Conservation (phyloP, 2,113 vertebrate species). For the Zosterops borbonicus region DNA sequence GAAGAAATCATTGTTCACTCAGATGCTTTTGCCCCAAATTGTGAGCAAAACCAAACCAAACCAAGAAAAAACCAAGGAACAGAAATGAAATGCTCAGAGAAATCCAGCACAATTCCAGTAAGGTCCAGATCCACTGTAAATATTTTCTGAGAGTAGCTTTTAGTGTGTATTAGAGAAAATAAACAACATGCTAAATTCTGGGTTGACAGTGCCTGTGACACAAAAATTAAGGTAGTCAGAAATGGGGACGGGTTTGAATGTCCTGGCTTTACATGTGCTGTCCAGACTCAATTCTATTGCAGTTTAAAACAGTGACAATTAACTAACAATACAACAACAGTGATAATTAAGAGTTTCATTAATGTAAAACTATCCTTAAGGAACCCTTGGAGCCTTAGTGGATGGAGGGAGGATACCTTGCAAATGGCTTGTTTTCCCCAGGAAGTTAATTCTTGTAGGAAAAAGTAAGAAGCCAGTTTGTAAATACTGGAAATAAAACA, state of each 20-base stretch:
- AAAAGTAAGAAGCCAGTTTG: background rate
- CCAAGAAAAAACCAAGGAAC: accelerated
- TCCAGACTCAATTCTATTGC: background rate
- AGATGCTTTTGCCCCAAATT: background rate
- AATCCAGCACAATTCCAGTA: background rate
- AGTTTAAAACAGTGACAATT: background rate
- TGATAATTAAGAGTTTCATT: background rate
- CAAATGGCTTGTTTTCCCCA: background rate
- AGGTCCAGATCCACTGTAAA: background rate
- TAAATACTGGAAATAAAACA: background rate
- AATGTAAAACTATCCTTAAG: background rate
- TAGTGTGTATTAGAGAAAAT: background rate
- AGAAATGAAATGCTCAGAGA: background rate
- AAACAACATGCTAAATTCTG: background rate
- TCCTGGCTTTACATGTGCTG: background rate
- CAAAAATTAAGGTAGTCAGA: background rate
- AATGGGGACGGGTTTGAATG: background rate
- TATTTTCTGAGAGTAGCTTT: background rate
- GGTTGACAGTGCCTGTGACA: background rate
- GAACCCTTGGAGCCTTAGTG: background rate
- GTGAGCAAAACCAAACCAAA: background rate
- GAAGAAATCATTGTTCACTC: background rate
- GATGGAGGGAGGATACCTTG: background rate
- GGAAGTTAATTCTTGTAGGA: background rate
- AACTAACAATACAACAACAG: background rate